Evolutionary conservation across 2,888 invertebrate species (phyloP).

Genomic region (Marasmarcha lunaedactyla): DNA sequence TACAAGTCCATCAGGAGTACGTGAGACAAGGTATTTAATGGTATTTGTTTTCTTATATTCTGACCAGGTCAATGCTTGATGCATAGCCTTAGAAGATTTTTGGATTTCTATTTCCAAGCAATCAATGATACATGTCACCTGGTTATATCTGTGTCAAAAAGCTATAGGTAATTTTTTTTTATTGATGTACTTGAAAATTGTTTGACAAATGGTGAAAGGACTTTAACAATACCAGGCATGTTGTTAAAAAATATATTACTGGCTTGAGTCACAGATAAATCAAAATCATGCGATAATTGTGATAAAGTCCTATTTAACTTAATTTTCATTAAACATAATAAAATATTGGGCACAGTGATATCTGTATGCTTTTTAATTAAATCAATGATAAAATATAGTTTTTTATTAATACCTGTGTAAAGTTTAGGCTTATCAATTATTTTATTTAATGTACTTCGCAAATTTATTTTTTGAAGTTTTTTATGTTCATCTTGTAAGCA

Average conservation of each 20-base stretch:
- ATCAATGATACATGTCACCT: background rate
- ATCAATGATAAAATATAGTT: background rate
- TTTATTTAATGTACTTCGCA: background rate
- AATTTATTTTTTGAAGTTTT: background rate
- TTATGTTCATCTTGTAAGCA: background rate
- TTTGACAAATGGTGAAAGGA: background rate
- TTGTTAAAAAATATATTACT: background rate
- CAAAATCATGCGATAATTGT: background rate
- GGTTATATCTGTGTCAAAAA: background rate
- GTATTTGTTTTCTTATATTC: background rate
- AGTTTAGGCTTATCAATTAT: background rate
- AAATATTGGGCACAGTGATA: background rate
- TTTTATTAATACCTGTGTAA: background rate
- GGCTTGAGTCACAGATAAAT: background rate
- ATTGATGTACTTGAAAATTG: background rate
- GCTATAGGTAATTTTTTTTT: background rate
- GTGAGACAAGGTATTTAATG: background rate
- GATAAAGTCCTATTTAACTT: background rate
- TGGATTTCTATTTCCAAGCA: conserved; percentile 1
- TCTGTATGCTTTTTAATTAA: background rate
- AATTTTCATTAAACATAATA: background rate
- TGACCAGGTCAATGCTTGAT: conserved; percentile 2
- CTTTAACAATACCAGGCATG: background rate
- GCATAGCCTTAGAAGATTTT: background rate
- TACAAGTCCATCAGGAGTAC: conserved; percentile 8